Base-by-base conservation (phyloP, 2,797 vertebrate species). In the Pangasius larnaudii region DNA sequence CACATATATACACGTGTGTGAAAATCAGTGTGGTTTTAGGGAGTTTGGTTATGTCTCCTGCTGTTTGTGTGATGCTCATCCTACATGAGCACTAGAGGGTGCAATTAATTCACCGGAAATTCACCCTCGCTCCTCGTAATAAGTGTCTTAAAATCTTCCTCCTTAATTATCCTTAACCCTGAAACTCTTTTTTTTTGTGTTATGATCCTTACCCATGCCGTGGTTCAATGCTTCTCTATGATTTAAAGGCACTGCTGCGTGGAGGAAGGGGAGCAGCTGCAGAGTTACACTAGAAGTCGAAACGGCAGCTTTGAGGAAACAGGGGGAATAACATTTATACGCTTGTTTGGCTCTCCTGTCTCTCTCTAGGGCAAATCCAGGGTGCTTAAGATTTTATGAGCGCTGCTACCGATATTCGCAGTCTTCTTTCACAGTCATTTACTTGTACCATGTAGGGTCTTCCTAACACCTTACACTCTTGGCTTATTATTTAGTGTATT, bases 11-110 rank as follows among this genome's bases (percentile, higher is more conserved):
- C 27, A 59, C 16, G 2, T 13, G 58, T 65, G 33, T 53, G 30
- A 65, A 65, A 83, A 39, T 65, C 14, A 63, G 24, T 22, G 22
- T 33, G 85, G 84, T 8, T 82, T 42, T 30, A 33, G 27, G 27
- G 33, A 24, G 30, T 75, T 36, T 56, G 18, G 11, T 75, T 63
- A 33, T 75, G n/a, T 83, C 36, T 81, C 56, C 19, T 27, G 33
- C 22, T 24, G 33, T 24, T 59, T 14, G 56, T 24, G 42, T 82
- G 30, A 63, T 91, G 82, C 83, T 84, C 81, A 87, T 85, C 61
- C 75, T 89, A 24, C 85, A 74, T 91, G 86, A 91, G 92, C 95
- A 95, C 95, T 95, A 95, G 95, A 94, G 94, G 94, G 95, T 92
- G 94, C 92, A 94, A 84, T 95, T 89, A 84, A 91, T 94, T 91